Evolutionary conservation across 2,113 vertebrate species (phyloP).

Genomic region (Callorhinus ursinus): DNA sequence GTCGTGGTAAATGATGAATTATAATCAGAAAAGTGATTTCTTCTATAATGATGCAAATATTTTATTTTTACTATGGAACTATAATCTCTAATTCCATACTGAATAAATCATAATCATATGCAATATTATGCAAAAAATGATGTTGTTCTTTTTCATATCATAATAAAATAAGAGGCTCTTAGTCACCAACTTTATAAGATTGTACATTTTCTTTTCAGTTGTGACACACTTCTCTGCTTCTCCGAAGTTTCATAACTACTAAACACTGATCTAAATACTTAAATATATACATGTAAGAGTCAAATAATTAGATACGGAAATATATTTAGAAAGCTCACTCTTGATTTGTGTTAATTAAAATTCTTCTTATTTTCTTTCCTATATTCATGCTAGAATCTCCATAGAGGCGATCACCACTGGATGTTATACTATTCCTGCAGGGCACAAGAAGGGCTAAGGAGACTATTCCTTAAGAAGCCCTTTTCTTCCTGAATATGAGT

Average conservation of each 20-base stretch:
- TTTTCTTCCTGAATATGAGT: background rate
- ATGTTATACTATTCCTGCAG: background rate
- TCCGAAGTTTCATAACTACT: background rate
- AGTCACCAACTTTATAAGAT: constrained; percentile 21
- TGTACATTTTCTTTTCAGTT: background rate
- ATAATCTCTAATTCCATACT: constrained; percentile 13
- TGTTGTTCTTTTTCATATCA: background rate
- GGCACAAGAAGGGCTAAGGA: background rate
- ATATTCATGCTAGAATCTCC: background rate
- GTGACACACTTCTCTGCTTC: background rate
- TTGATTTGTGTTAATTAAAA: constrained; percentile 13
- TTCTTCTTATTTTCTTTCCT: background rate
- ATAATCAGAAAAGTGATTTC: background rate
- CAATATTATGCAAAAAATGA: background rate
- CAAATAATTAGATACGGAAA: background rate
- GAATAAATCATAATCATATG: constrained; percentile 29
- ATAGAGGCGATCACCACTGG: background rate
- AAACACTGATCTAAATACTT: background rate
- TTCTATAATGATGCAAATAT: constrained; percentile 8
- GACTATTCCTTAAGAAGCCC: background rate
- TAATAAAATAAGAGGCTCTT: constrained; percentile 39
- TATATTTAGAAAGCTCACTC: background rate
- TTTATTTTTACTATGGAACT: constrained; percentile 48
- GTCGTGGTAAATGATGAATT: constrained; percentile 31
- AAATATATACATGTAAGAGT: background rate